These are phyloP conservation scores for Drosophila trapezifrons DNA, from an alignment of 1,140 invertebrate species.

Conservation along the genomic window DNA sequence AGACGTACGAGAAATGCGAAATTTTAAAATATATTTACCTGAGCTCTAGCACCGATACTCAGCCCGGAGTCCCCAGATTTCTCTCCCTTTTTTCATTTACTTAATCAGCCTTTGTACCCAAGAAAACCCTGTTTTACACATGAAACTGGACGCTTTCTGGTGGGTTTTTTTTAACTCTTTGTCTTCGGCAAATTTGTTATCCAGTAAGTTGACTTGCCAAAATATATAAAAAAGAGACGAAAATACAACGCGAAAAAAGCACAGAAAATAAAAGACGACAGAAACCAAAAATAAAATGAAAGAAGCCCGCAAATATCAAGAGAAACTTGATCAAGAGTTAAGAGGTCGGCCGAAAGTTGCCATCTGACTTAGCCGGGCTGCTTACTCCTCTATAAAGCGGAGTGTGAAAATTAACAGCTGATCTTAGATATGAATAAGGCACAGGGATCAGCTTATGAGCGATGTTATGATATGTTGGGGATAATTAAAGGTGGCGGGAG, in stretches of 20 bases:
- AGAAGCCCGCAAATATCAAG: conserved; percentile 67
- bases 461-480: background rate
- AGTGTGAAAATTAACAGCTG: conserved; percentile 60
- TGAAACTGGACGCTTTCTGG: conserved; percentile 52
- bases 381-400: conserved; percentile 61
- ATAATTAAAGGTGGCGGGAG: background rate
- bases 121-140: conserved; percentile 68
- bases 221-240: conserved; percentile 27
- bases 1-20: background rate
- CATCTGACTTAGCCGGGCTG: conserved; percentile 58
- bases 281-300: conserved; percentile 52
- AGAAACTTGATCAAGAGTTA: conserved; percentile 77
- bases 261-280: conserved; percentile 30
- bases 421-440: conserved; percentile 29
- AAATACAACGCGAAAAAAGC: conserved; percentile 29
- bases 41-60: background rate
- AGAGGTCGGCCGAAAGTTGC: conserved; percentile 52
- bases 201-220: conserved; percentile 71
- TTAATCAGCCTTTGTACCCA: conserved; percentile 28
- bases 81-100: background rate
- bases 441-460: conserved; percentile 6
- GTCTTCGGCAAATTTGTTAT: conserved; percentile 64
- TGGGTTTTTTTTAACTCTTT: conserved; percentile 45
- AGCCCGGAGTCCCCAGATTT: background rate
- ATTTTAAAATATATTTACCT: background rate